phyloP scores from a whole-genome alignment of 2,888 invertebrate species.

The Microctonus aethiopoides region DNA sequence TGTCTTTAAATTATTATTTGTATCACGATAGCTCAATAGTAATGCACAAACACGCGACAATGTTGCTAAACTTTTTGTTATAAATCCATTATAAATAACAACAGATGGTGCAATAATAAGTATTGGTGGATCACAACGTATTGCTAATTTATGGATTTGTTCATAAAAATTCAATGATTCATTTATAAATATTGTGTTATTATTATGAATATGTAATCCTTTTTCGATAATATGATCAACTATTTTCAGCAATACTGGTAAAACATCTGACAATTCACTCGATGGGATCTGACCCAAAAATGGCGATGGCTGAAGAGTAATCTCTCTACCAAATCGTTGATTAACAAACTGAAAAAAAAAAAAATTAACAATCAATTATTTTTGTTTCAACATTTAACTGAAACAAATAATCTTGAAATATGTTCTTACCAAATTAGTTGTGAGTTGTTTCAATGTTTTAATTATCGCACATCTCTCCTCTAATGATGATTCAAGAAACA shows the following conservation, averaged over 20 bases:
- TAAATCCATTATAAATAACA: conserved; percentile 58
- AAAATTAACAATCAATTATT: not conserved
- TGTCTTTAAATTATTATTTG: conserved; percentile 39
- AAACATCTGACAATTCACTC: conserved; percentile 47
- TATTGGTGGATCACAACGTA: conserved; percentile 41
- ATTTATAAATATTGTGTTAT: conserved; percentile 48
- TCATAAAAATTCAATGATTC: conserved; percentile 59
- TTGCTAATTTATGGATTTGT: conserved; percentile 48
- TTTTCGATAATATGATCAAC: conserved; percentile 49
- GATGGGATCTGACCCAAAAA: conserved; percentile 53
- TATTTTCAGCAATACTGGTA: conserved; percentile 45
- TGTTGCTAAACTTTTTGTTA: conserved; percentile 48
- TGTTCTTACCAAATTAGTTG: conserved; percentile 55
- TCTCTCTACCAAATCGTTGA: conserved; percentile 44
- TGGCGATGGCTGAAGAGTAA: conserved; percentile 45
- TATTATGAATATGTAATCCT: conserved; percentile 54
- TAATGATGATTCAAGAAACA: conserved; percentile 56
- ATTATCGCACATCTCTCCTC: conserved; percentile 57
- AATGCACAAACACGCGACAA: conserved; percentile 58
- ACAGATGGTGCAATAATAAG: conserved; percentile 56
- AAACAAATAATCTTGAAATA: not conserved
- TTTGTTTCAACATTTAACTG: not conserved
- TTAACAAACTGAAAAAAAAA: conserved; percentile 47
- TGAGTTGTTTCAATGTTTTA: conserved; percentile 46
- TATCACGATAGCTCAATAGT: conserved; percentile 51